Percentiles rank a stretch among this genome's conserved stretches.
Conservation (phyloP, 2,888 invertebrate genomes). For the Cybosia mesomella region DNA sequence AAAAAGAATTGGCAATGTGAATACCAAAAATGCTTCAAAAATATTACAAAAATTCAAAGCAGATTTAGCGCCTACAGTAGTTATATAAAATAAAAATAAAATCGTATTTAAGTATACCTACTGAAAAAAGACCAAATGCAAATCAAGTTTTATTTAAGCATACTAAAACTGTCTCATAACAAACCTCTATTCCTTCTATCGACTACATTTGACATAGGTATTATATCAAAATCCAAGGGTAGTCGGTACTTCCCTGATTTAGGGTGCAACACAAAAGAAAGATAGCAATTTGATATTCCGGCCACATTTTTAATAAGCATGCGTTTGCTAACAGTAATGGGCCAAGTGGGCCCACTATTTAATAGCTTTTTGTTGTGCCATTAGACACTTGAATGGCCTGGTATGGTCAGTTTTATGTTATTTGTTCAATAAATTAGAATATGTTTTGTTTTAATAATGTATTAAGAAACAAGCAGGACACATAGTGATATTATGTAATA, state of each 20-base stretch:
- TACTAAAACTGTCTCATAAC: not conserved
- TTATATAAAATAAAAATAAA: no score
- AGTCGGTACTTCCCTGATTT: constrained; percentile 59
- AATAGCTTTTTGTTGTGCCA: constrained; percentile 78
- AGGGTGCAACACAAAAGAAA: constrained; percentile 79
- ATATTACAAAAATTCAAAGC: not conserved
- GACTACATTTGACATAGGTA: constrained; percentile 33
- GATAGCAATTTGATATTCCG: constrained; percentile 87
- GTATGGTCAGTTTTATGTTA: constrained; percentile 59
- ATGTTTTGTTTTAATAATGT: constrained; percentile 10
- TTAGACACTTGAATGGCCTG: constrained; percentile 65
- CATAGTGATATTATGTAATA: no score
- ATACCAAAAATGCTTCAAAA: no score
- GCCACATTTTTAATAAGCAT: constrained; percentile 87
- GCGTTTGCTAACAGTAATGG: constrained; percentile 69
- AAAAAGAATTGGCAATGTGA: no score
- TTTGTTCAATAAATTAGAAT: constrained; percentile 33
- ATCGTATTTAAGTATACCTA: not conserved
- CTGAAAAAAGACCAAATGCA: not conserved
- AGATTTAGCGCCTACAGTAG: not conserved
- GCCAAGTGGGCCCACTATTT: constrained; percentile 75
- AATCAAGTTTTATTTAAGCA: not conserved
- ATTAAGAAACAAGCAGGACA: no score
- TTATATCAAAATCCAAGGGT: constrained; percentile 67
- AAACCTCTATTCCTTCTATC: constrained; percentile 37